A percentile compares a stretch with the other conserved stretches of the same genome.
Evolutionary conservation across 1,140 invertebrate species (phyloP).

Genomic region (Stenopsyche tienmushanensis): DNA sequence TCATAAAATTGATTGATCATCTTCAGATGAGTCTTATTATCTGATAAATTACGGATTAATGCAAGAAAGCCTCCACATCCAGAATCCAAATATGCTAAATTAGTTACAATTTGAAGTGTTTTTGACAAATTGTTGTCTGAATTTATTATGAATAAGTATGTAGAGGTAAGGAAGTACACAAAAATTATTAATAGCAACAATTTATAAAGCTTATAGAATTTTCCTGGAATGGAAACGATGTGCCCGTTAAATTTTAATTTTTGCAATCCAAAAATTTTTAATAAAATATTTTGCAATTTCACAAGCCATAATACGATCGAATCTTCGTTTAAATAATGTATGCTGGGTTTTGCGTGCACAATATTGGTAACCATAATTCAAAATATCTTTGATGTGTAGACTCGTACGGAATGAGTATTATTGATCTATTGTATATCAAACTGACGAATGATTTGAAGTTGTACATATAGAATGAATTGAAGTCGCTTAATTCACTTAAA

Average conservation of each 20-base stretch:
- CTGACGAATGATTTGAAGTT: too few relatives aligned
- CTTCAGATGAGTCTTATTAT: not conserved
- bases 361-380: too few relatives aligned
- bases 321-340: too few relatives aligned
- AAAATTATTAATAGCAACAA: not conserved
- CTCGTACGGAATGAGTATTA: too few relatives aligned
- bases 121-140: not conserved
- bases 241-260: not conserved
- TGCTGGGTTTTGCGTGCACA: too few relatives aligned
- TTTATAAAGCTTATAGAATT: not conserved
- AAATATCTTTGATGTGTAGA: too few relatives aligned
- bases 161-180: not conserved
- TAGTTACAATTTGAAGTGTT: not conserved
- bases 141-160: too few relatives aligned
- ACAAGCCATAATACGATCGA: too few relatives aligned
- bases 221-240: not conserved
- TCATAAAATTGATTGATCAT: not conserved
- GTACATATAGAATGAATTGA: too few relatives aligned
- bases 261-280: slow-evolving; percentile 4
- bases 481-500: too few relatives aligned
- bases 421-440: too few relatives aligned
- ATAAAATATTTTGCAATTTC: not conserved
- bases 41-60: not conserved
- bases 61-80: not conserved
- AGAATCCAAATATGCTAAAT: not conserved